Percentiles rank a stretch among this genome's conserved stretches.
These are phyloP conservation scores for Oryzias sinensis DNA, from an alignment of 2,797 vertebrate species.

Conservation along the genomic window DNA sequence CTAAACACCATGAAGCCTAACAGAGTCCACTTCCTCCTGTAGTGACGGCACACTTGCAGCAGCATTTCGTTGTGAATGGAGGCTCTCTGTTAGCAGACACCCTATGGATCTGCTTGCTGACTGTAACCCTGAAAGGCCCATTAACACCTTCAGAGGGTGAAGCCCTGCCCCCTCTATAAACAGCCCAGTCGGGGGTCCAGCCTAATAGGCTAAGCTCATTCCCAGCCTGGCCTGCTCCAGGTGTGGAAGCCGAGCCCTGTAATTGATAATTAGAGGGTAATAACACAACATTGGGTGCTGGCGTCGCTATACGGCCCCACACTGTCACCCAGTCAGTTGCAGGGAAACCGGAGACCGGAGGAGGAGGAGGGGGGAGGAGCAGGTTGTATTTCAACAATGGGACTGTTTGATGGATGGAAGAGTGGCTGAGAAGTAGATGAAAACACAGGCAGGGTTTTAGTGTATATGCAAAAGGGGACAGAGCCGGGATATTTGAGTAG, in stretches of 20 bases:
- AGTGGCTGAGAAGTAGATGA: constrained; percentile 13
- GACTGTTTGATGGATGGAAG: constrained; percentile 1
- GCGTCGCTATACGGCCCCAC: constrained; percentile 56
- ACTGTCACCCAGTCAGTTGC: constrained; percentile 56
- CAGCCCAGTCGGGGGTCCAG: constrained; percentile 71
- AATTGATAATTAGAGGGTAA: constrained; percentile 82
- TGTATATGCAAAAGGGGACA: constrained; percentile 15
- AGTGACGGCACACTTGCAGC: not conserved
- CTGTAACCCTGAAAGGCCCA: constrained; percentile 62
- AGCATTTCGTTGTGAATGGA: constrained; percentile 17
- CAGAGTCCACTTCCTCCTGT: no score
- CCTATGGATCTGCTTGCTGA: constrained; percentile 43
- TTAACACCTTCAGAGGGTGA: constrained; percentile 71
- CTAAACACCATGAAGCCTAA: not conserved
- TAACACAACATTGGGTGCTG: constrained; percentile 63
- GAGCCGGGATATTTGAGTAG: constrained; percentile 17
- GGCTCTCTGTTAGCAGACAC: constrained; percentile 35
- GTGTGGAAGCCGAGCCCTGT: constrained; percentile 71
- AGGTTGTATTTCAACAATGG: constrained; percentile 39
- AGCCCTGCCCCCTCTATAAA: constrained; percentile 72
- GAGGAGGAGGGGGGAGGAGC: constrained; percentile 10
- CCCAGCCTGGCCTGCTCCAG: constrained; percentile 74
- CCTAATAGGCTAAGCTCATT: constrained; percentile 75
- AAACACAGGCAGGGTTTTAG: constrained; percentile 11
- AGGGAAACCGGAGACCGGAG: constrained; percentile 24